Base-by-base conservation (phyloP, 2,113 vertebrate genomes). In the Panthera uncia region DNA sequence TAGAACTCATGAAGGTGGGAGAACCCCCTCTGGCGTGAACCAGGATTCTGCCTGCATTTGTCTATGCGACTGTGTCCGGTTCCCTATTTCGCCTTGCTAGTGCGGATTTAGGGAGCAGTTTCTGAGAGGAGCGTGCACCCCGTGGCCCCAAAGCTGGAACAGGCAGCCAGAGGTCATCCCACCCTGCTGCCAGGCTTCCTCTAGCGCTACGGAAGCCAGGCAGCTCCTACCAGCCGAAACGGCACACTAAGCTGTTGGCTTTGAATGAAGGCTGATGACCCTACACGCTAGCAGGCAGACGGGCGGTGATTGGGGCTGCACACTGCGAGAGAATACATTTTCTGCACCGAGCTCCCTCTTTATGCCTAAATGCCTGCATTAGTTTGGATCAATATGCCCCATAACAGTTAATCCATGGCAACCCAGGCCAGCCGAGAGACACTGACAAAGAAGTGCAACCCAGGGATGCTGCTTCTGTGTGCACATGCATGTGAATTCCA, bases 391-490 rank as follows among this genome's bases (percentile, higher is more conserved):
- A 97, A 97, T 97, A 97, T 66, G 92, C 69, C 91, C 94, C 86
- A 15, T 92, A 96, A 97, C 97, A 97, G 96, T 88, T 97, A 85
- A 97, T 94, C 97, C 97, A 95, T 91, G 79, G 95, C 94, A 96
- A 96, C 90, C 91, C 96, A 71, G 89, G 57, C 91, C 93, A 95
- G 73, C 82, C 25, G 1, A 89, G 94, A 97, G 69, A 87, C 85
- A 25, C 52, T 36, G 65, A 98, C 97, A 98, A 97, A 97, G 97
- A 93, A 94, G 87, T 57, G 38, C 94, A 89, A 29, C 92, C 74
- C 80, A 33, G 52, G 69, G 74, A 87, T 29, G 86, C 96, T 61
- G 81, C 90, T 79, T 79, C 83, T 94, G 89, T 11, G 38, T 33
- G 50, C 81, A 88, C 57, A 89, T 31, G 87, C 86, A 50, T 96